These are phyloP conservation scores for Tetranychus truncatus DNA, from an alignment of 2,888 invertebrate species.

Conservation along the genomic window DNA sequence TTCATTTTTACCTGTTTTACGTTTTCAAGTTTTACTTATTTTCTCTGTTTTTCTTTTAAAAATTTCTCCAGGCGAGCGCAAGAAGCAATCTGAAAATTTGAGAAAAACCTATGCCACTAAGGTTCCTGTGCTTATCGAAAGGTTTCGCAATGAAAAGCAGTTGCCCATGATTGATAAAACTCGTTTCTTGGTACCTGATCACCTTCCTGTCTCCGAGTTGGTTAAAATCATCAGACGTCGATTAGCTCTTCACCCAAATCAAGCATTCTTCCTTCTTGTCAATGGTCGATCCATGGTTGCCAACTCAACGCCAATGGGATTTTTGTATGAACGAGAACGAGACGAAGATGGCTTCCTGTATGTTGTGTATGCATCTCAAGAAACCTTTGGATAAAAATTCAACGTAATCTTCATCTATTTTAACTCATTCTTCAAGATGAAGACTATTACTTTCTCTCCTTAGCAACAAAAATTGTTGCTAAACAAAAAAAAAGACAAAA, in stretches of 20 bases:
- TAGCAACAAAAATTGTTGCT: too few relatives aligned
- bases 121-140: conserved; percentile 40
- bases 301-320: conserved; percentile 58
- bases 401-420: too few relatives aligned
- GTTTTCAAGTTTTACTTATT: not conserved
- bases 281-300: conserved; percentile 64
- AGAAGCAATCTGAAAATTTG: conserved; percentile 39
- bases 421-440: too few relatives aligned
- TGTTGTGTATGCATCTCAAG: conserved; percentile 73
- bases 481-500: not conserved
- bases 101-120: conserved; percentile 39
- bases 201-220: conserved; percentile 40
- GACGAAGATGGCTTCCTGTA: conserved; percentile 71
- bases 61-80: conserved; percentile 34
- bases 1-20: not conserved
- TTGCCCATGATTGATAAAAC: conserved; percentile 39
- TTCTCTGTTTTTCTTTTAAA: not conserved
- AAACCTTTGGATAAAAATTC: conserved; percentile 49
- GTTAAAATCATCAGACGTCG: conserved; percentile 40
- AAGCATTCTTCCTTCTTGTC: conserved; percentile 51
- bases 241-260: conserved; percentile 37
- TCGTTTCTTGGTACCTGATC: conserved; percentile 42
- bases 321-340: conserved; percentile 55
- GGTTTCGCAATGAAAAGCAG: conserved; percentile 38
- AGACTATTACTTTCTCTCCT: too few relatives aligned